Conservation (phyloP, 1,140 invertebrate species). For the Eulimnadia texana region DNA sequence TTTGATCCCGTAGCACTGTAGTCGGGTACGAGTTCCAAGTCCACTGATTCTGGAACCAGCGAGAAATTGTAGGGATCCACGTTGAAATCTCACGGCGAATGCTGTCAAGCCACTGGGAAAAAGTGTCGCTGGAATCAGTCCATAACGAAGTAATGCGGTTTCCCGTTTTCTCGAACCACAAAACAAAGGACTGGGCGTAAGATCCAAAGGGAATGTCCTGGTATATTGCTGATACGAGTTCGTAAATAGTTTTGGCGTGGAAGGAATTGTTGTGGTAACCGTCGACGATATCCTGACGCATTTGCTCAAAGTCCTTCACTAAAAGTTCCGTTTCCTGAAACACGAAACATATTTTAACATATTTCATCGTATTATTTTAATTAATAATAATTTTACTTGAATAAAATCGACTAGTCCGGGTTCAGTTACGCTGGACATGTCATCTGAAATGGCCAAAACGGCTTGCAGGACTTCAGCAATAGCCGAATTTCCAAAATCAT, state of each 20-base stretch:
- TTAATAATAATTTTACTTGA: too few species aligned
- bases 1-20: background rate
- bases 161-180: conserved; percentile 6
- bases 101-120: conserved; percentile 4
- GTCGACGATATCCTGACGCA: conserved; percentile 37
- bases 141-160: background rate
- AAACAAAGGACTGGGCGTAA: conserved; percentile 9
- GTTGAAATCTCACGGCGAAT: background rate
- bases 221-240: conserved; percentile 46
- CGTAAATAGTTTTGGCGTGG: conserved; percentile 58
- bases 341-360: background rate
- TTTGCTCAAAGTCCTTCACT: background rate
- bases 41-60: background rate
- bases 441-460: background rate
- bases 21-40: background rate
- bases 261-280: conserved; percentile 68
- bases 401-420: background rate
- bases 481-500: background rate
- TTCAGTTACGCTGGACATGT: background rate
- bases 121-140: background rate
- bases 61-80: background rate
- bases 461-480: background rate
- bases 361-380: too few species aligned
- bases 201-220: conserved; percentile 53
- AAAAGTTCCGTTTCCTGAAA: background rate